These are phyloP conservation scores for Apodemia hepburni DNA, from an alignment of 2,888 invertebrate species.

Conservation along the genomic window DNA sequence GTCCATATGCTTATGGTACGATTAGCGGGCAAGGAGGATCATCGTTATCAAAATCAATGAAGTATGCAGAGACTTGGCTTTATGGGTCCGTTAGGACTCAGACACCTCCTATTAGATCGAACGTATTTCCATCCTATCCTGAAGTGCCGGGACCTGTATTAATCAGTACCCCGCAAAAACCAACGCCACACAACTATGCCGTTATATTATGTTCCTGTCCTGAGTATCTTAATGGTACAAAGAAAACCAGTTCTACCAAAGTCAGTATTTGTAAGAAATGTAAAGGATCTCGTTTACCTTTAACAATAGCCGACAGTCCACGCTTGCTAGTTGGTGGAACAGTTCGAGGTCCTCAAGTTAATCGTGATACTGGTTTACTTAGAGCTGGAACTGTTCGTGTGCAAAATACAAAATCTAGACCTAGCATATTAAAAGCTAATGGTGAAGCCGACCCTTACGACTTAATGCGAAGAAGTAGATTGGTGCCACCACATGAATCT, in stretches of 20 bases:
- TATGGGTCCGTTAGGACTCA: slow-evolving; percentile 87
- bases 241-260: slow-evolving; percentile 84
- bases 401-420: slow-evolving; percentile 79
- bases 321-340: slow-evolving; percentile 80
- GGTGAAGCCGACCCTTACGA: slow-evolving; percentile 87
- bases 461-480: slow-evolving; percentile 88
- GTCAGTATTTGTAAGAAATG: slow-evolving; percentile 91
- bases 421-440: slow-evolving; percentile 83
- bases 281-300: slow-evolving; percentile 88
- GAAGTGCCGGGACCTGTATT: slow-evolving; percentile 70
- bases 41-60: slow-evolving; percentile 90
- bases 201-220: slow-evolving; percentile 90
- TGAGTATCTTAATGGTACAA: slow-evolving; percentile 74
- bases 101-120: slow-evolving; percentile 66
- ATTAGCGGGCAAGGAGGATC: slow-evolving; percentile 82
- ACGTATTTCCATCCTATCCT: slow-evolving; percentile 71
- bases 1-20: slow-evolving; percentile 71
- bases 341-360: slow-evolving; percentile 76
- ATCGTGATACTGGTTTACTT: slow-evolving; percentile 64
- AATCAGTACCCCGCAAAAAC: slow-evolving; percentile 77
- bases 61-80: slow-evolving; percentile 92
- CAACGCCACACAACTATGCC: slow-evolving; percentile 82
- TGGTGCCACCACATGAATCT: slow-evolving; percentile 83
- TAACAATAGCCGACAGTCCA: slow-evolving; percentile 82
- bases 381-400: slow-evolving; percentile 84